These are phyloP conservation scores for Acropternis orthonyx DNA, from an alignment of 2,797 vertebrate species.

Conservation along the genomic window DNA sequence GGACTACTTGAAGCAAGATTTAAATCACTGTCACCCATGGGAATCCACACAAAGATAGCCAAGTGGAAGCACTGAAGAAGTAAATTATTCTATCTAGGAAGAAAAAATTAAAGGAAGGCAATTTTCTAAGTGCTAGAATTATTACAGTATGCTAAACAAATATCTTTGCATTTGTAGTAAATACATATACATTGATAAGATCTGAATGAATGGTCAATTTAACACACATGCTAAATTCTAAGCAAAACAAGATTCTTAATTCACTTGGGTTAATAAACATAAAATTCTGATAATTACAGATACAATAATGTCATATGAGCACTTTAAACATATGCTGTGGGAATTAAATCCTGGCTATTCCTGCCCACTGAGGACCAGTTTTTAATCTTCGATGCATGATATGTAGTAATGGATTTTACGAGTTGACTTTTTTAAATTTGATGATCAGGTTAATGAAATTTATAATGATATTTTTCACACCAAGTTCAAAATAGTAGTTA, in stretches of 20 bases:
- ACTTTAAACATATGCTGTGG: slow-evolving; percentile 72
- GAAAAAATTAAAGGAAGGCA: not conserved
- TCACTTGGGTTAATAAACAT: slow-evolving; percentile 70
- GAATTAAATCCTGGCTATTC: slow-evolving; percentile 70
- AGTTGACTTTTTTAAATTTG: slow-evolving; percentile 72
- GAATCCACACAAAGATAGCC: not conserved
- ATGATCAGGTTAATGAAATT: slow-evolving; percentile 73
- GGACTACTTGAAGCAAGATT: not conserved
- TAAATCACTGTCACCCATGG: not conserved
- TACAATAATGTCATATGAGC: slow-evolving; percentile 70
- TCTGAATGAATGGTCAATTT: slow-evolving; percentile 61
- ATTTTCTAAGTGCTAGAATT: not conserved
- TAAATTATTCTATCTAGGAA: not conserved
- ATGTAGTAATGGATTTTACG: slow-evolving; percentile 72
- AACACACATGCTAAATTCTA: slow-evolving; percentile 49
- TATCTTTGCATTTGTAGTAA: not conserved
- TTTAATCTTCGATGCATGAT: slow-evolving; percentile 73
- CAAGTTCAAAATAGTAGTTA: slow-evolving; percentile 70
- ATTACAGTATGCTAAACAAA: not conserved
- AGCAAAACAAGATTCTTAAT: slow-evolving; percentile 68
- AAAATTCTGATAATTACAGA: slow-evolving; percentile 74
- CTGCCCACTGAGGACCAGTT: slow-evolving; percentile 66
- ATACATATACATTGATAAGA: slow-evolving; percentile 30
- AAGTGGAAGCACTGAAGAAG: not conserved
- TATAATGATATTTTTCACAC: slow-evolving; percentile 71